Evolutionary conservation across 2,113 vertebrate species (phyloP).

Genomic region (Oncorhynchus nerka): DNA sequence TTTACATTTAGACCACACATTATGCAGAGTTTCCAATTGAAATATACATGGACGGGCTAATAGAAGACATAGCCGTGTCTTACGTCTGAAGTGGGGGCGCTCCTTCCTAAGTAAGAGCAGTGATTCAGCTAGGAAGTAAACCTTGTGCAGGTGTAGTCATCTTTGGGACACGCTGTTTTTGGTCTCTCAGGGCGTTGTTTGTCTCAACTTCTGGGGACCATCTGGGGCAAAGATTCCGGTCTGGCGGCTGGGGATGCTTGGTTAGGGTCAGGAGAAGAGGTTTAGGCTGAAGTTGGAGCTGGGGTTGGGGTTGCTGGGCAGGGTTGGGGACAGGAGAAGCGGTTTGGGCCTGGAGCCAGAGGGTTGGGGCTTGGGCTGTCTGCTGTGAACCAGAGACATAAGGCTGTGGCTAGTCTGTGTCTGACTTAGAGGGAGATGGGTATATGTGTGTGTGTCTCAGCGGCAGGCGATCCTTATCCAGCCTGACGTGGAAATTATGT

Average conservation of each 20-base stretch:
- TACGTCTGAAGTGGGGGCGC: too few species aligned
- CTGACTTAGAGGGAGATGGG: slow-evolving; percentile 7
- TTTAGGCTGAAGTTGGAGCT: neutral
- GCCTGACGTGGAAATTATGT: slow-evolving; percentile 79
- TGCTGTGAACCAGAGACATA: too few species aligned
- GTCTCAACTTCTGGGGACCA: neutral
- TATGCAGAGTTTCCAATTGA: neutral
- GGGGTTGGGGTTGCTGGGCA: neutral
- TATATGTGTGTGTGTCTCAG: slow-evolving; percentile 60
- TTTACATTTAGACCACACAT: neutral
- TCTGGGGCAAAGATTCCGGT: too few species aligned
- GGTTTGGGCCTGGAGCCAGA: neutral
- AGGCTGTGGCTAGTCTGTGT: neutral
- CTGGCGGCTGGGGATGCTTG: too few species aligned
- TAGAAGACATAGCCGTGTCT: neutral
- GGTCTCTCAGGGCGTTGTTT: neutral
- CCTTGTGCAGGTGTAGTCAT: too few species aligned
- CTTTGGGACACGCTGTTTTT: too few species aligned
- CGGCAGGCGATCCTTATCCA: slow-evolving; percentile 60
- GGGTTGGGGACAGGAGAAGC: too few species aligned
- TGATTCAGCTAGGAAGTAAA: too few species aligned
- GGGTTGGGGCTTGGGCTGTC: neutral
- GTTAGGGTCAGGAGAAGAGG: too few species aligned
- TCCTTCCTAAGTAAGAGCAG: too few species aligned
- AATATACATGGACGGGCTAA: neutral